A percentile compares a stretch with the other conserved stretches of the same genome.
These are phyloP conservation scores for Vultur gryphus DNA, from an alignment of 2,797 vertebrate genomes.

Conservation along the genomic window DNA sequence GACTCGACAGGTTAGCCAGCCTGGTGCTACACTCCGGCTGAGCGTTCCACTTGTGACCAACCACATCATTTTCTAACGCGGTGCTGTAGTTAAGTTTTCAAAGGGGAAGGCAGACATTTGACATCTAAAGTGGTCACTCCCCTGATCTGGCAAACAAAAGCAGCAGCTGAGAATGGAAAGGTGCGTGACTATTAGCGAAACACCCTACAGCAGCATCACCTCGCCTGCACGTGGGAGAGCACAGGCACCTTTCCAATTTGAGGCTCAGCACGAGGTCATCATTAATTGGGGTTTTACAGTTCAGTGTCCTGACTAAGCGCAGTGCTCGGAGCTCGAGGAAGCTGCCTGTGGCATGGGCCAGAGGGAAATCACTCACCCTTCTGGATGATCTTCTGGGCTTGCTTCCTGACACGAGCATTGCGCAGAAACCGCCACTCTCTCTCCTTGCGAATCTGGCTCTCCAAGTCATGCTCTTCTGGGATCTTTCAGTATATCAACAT, in stretches of 20 bases:
- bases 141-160: not conserved
- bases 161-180: not conserved
- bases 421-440: slow-evolving; percentile 95
- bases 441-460: slow-evolving; percentile 95
- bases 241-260: rapidly evolving
- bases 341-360: not conserved
- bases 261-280: rapidly evolving
- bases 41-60: rapidly evolving
- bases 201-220: not conserved
- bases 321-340: not conserved
- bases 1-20: not conserved
- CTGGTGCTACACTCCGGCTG: rapidly evolving
- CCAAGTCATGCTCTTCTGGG: slow-evolving; percentile 93
- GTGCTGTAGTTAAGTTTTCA: rapidly evolving
- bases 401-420: slow-evolving; percentile 85
- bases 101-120: not conserved
- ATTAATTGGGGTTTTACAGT: rapidly evolving
- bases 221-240: rapidly evolving
- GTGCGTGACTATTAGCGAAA: rapidly evolving
- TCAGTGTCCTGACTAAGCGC: rapidly evolving
- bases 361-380: slow-evolving; percentile 76
- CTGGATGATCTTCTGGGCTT: slow-evolving; percentile 88
- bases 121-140: rapidly evolving
- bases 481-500: slow-evolving; percentile 72
- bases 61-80: rapidly evolving